Evolutionary conservation across 2,113 vertebrate genomes (phyloP).

Genomic region (Chauna torquata): DNA sequence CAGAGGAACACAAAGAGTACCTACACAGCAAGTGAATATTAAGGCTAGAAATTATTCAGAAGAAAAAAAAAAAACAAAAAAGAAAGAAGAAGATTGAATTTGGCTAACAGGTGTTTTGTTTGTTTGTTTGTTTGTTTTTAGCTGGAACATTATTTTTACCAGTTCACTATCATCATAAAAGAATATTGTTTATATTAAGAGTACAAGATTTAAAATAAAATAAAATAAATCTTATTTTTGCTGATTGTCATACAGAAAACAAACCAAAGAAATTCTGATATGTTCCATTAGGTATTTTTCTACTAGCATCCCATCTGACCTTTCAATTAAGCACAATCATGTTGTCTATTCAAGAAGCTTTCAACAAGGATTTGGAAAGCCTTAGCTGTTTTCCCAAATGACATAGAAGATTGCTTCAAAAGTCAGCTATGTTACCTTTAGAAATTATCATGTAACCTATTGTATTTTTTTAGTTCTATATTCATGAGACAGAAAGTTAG

Average conservation of each 20-base stretch:
- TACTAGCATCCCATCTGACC: background rate
- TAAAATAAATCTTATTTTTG: background rate
- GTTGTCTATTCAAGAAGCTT: slow-evolving; percentile 31
- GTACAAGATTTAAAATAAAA: background rate
- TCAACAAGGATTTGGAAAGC: slow-evolving; percentile 34
- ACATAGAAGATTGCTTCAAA: background rate
- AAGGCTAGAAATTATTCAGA: background rate
- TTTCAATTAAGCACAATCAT: background rate
- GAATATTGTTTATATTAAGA: background rate
- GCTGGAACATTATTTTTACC: background rate
- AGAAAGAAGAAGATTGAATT: background rate
- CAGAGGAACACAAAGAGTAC: background rate
- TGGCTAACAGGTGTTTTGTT: background rate
- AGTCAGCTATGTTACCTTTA: background rate
- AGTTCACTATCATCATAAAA: background rate
- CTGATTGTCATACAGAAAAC: background rate
- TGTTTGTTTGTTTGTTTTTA: background rate
- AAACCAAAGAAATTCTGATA: background rate
- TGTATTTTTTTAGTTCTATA: background rate
- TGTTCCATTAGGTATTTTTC: background rate
- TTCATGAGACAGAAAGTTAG: background rate
- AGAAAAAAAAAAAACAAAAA: background rate
- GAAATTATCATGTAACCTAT: background rate
- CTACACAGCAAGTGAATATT: background rate
- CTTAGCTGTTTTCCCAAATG: slow-evolving; percentile 43